Percentiles rank a stretch among this genome's conserved stretches.
Evolutionary conservation across 2,888 invertebrate genomes (phyloP).

Genomic region (Oscheius sp.): DNA sequence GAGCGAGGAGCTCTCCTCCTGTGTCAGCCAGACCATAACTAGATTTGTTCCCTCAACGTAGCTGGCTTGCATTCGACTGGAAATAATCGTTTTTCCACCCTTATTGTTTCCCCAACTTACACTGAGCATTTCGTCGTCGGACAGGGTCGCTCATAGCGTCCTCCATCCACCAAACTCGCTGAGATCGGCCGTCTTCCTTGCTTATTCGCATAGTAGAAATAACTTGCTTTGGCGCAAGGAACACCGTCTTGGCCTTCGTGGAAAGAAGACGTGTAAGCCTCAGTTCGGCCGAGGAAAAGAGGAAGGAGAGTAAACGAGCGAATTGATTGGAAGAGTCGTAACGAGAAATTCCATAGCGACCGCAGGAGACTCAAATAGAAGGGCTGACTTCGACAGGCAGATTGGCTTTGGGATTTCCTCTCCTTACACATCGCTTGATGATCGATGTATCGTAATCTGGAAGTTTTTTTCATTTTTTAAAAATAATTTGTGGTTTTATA

Average conservation of each 20-base stretch:
- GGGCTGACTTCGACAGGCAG: constrained; percentile 36
- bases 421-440: constrained; percentile 64
- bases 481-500: no score
- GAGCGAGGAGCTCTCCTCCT: constrained; percentile 50
- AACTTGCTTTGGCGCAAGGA: constrained; percentile 59
- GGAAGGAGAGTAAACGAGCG: constrained; percentile 4
- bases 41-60: constrained; percentile 66
- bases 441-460: constrained; percentile 56
- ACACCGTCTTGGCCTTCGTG: constrained; percentile 56
- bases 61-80: constrained; percentile 64
- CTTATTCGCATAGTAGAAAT: constrained; percentile 65
- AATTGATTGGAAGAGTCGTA: background rate
- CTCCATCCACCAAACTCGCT: constrained; percentile 53
- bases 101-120: constrained; percentile 41
- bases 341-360: background rate
- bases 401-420: constrained; percentile 33
- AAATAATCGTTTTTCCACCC: constrained; percentile 16
- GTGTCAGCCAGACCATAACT: constrained; percentile 63
- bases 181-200: constrained; percentile 8
- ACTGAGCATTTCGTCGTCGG: constrained; percentile 63
- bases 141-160: constrained; percentile 62
- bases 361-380: constrained; percentile 19
- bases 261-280: constrained; percentile 59
- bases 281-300: constrained; percentile 1
- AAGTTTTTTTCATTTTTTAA: no score